These are phyloP conservation scores for Parazoanthus darwini DNA, from an alignment of 92 coral and sea anemone genomes.

Conservation along the genomic window DNA sequence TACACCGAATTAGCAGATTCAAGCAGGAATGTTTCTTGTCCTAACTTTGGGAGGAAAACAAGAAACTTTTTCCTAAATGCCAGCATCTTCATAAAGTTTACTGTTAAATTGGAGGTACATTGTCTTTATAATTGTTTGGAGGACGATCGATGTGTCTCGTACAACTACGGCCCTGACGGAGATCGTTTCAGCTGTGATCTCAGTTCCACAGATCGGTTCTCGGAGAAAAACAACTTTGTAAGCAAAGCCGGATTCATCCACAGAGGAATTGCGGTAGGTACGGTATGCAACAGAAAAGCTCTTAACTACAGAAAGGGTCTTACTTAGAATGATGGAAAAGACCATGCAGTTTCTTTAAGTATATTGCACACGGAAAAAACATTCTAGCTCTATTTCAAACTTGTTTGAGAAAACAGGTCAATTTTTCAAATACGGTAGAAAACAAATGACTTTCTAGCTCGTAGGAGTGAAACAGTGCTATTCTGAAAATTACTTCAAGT, in stretches of 20 bases:
- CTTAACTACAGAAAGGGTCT: too few species aligned
- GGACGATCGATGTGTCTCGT: background rate
- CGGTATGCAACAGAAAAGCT: background rate
- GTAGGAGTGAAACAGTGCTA: too few species aligned
- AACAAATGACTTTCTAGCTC: too few species aligned
- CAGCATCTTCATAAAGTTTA: background rate
- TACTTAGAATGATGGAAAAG: too few species aligned
- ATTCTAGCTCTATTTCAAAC: too few species aligned
- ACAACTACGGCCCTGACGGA: background rate
- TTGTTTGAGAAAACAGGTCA: too few species aligned
- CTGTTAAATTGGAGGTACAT: background rate
- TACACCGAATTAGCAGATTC: too few species aligned
- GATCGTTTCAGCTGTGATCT: background rate
- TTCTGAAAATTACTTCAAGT: too few species aligned
- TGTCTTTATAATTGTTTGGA: background rate
- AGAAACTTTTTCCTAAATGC: background rate
- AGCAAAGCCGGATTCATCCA: background rate
- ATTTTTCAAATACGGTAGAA: too few species aligned
- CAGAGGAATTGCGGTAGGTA: conserved; percentile 4
- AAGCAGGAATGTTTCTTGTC: background rate
- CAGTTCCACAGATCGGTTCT: background rate
- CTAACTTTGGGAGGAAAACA: too few species aligned
- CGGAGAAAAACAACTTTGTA: background rate
- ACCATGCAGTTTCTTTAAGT: too few species aligned
- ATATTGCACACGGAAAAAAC: too few species aligned